Evolutionary conservation across 2,113 vertebrate genomes (phyloP).

Genomic region (Cranoglanis bouderius): DNA sequence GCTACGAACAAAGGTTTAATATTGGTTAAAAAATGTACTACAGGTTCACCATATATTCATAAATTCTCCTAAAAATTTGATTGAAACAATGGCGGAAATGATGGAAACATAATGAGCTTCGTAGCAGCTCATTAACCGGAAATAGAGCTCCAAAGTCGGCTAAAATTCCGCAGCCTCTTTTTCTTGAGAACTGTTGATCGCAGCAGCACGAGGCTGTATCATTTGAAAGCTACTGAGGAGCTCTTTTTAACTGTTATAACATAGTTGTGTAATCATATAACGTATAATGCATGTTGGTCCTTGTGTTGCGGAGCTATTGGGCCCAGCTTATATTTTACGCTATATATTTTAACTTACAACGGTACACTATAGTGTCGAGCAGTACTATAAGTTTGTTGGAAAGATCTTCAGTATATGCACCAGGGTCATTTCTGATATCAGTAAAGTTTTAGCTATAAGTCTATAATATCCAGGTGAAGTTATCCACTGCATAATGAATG

Average conservation of each 20-base stretch:
- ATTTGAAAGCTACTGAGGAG: neutral
- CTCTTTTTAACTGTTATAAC: neutral
- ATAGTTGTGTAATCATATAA: neutral
- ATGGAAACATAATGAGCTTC: neutral
- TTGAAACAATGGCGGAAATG: neutral
- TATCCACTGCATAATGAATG: no score
- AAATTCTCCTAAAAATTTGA: no score
- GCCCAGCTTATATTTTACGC: neutral
- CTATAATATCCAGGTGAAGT: no score
- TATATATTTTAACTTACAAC: neutral
- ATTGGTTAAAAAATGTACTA: neutral
- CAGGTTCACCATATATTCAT: neutral
- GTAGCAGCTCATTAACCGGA: neutral
- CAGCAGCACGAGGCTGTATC: neutral
- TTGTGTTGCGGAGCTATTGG: neutral
- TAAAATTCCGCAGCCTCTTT: neutral
- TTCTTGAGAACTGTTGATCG: neutral
- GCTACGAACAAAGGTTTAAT: neutral
- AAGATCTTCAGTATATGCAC: neutral
- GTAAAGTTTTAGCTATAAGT: no score
- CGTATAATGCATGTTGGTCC: no score
- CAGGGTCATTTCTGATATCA: no score
- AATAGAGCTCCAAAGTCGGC: neutral
- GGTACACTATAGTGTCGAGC: neutral
- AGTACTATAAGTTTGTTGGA: neutral